Conservation (phyloP, 2,113 vertebrate genomes). For the Tinamus guttatus region DNA sequence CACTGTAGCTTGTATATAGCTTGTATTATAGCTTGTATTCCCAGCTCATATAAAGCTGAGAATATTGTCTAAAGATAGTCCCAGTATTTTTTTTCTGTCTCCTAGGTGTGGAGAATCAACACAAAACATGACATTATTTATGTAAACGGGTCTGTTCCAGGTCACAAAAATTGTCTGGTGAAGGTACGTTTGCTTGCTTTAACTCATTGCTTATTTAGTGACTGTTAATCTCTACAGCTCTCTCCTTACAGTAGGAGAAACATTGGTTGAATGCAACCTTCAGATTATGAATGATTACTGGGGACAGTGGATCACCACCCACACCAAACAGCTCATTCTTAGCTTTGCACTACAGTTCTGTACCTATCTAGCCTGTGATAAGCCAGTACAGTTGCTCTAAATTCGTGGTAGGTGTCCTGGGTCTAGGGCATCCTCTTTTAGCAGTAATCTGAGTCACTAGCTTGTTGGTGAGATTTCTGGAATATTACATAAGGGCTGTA, state of each 20-base stretch:
- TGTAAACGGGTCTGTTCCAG: constrained; percentile 92
- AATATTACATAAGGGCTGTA: neutral
- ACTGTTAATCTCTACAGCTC: neutral
- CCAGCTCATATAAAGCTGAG: neutral
- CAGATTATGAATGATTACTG: neutral
- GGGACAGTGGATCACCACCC: neutral
- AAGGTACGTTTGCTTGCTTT: constrained; percentile 83
- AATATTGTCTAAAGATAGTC: neutral
- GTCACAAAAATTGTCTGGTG: constrained; percentile 91
- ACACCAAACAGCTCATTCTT: neutral
- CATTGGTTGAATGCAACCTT: neutral
- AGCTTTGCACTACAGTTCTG: neutral
- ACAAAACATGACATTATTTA: constrained; percentile 92
- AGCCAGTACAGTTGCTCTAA: neutral
- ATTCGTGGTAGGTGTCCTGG: neutral
- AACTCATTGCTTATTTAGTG: neutral
- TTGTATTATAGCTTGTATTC: too few relatives aligned
- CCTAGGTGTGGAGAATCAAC: constrained; percentile 95
- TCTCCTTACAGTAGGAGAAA: neutral
- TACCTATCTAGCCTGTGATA: fast-evolving
- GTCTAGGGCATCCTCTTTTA: neutral
- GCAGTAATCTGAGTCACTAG: neutral
- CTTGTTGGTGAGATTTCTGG: neutral
- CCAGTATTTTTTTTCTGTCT: neutral
- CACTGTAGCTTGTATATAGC: neutral